phyloP scores from a whole-genome alignment of 35 echinoderm and acorn worm species.

The Heliocidaris erythrogramma region DNA sequence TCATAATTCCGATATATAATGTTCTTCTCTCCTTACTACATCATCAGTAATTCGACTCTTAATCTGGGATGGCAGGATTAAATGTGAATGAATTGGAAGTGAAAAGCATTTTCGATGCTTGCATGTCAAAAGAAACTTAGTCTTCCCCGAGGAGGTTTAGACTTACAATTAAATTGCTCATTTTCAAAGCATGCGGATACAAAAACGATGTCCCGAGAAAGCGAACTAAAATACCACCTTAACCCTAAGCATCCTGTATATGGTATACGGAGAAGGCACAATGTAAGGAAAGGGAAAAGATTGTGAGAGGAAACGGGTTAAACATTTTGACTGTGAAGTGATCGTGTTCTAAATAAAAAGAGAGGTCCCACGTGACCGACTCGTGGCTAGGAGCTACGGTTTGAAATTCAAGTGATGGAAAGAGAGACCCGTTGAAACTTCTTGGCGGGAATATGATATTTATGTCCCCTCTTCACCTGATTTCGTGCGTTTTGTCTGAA shows the following conservation, averaged over 20 bases:
- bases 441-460: neutral
- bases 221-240: neutral
- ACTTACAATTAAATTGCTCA: neutral
- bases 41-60: neutral
- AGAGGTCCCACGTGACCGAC: neutral
- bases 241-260: neutral
- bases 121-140: neutral
- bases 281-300: neutral
- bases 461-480: neutral
- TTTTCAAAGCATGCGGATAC: neutral
- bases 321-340: neutral
- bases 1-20: no score
- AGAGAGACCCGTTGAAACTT: neutral
- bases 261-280: neutral
- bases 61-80: neutral
- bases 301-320: neutral
- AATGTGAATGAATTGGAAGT: neutral
- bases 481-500: neutral
- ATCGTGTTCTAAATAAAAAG: neutral
- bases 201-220: neutral
- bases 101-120: neutral
- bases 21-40: no score
- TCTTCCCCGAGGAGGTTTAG: neutral
- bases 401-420: neutral
- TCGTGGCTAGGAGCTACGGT: neutral